phyloP scores from a whole-genome alignment of 2,113 vertebrate genomes.

The Calonectris borealis region DNA sequence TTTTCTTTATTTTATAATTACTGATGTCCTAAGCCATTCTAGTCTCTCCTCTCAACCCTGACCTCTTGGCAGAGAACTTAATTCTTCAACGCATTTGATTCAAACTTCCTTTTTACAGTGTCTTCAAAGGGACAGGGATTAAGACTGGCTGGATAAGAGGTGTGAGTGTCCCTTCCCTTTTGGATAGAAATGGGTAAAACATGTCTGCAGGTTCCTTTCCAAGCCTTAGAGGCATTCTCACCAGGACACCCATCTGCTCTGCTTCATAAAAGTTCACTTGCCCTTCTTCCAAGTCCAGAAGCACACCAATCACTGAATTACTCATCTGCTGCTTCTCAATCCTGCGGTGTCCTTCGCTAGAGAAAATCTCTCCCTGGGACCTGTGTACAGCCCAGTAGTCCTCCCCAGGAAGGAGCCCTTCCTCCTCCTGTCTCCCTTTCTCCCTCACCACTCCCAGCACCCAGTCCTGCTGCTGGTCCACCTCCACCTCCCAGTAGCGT shows the following conservation, averaged over 20 bases:
- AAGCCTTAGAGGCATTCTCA: neutral
- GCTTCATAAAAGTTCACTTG: neutral
- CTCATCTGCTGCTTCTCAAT: neutral
- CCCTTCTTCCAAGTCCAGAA: neutral
- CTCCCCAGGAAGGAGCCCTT: neutral
- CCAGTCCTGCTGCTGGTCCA: neutral
- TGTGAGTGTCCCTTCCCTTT: neutral
- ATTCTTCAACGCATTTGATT: no score
- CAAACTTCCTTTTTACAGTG: no score
- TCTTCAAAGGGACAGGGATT: neutral
- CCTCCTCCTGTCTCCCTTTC: neutral
- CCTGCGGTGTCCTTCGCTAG: neutral
- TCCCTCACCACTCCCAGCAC: neutral
- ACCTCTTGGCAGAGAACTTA: no score
- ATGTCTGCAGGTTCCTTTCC: neutral
- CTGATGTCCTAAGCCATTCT: no score
- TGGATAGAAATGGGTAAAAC: neutral
- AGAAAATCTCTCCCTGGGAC: neutral
- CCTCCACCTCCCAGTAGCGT: neutral
- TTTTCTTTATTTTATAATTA: no score
- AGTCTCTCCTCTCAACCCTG: no score
- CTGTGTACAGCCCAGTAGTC: neutral
- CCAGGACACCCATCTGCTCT: neutral
- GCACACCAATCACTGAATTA: neutral
- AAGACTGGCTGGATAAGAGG: neutral